A percentile compares a stretch with the other conserved stretches of the same genome.
These are phyloP conservation scores for Perithous albicinctus DNA, from an alignment of 2,888 invertebrate genomes.

Conservation along the genomic window DNA sequence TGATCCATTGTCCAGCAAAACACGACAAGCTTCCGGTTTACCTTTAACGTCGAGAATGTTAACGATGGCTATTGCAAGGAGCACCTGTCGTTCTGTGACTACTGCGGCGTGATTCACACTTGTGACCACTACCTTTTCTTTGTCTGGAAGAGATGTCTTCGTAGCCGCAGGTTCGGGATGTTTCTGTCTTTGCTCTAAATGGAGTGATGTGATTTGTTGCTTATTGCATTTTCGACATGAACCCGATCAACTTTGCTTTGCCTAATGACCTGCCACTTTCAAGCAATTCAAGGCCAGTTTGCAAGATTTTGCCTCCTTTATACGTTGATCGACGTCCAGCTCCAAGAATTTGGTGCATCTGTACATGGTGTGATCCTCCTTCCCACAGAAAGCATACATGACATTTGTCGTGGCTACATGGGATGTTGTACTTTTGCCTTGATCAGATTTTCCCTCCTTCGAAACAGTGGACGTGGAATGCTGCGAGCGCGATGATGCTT, in stretches of 20 bases:
- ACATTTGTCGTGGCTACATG: constrained; percentile 24
- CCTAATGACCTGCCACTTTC: neutral
- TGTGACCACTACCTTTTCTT: neutral
- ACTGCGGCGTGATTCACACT: constrained; percentile 23
- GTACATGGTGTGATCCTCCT: constrained; percentile 31
- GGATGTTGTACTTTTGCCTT: neutral
- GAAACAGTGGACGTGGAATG: neutral
- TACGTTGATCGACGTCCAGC: constrained; percentile 4
- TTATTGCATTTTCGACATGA: constrained; percentile 21
- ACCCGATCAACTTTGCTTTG: constrained; percentile 1
- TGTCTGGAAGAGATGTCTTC: neutral
- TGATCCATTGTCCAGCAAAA: constrained; percentile 55
- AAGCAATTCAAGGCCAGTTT: constrained; percentile 33
- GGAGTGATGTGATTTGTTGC: constrained; percentile 16
- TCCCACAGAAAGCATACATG: constrained; percentile 8
- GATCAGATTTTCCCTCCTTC: neutral
- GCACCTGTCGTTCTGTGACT: constrained; percentile 14
- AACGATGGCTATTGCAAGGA: constrained; percentile 57
- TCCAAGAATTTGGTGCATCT: neutral
- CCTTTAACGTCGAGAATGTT: constrained; percentile 37
- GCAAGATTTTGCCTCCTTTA: constrained; percentile 6
- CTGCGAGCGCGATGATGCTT: constrained; percentile 4
- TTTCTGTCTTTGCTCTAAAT: constrained; percentile 3
- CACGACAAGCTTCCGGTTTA: constrained; percentile 33
- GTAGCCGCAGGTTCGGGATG: neutral